phyloP scores from a whole-genome alignment of 2,888 invertebrate species.

The Luperina nickerlii region DNA sequence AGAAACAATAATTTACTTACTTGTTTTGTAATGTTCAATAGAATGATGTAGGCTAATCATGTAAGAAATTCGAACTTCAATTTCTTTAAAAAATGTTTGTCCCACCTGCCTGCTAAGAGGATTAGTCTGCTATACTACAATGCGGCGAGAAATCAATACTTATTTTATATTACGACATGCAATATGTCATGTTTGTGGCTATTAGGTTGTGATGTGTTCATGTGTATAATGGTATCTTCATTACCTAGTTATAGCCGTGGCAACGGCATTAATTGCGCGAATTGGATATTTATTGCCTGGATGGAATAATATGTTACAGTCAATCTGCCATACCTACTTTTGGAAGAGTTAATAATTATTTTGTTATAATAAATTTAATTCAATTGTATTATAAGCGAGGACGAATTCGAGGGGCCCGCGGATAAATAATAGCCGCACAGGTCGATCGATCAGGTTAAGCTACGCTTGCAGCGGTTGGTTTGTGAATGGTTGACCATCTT shows the following conservation, averaged over 20 bases:
- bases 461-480: too few relatives aligned
- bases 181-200: conserved; percentile 40
- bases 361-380: background rate
- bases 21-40: background rate
- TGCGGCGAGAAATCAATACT: conserved; percentile 81
- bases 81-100: conserved; percentile 73
- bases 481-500: too few relatives aligned
- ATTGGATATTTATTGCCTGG: background rate
- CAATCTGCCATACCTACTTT: background rate
- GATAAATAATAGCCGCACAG: too few relatives aligned
- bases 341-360: background rate
- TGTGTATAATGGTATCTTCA: conserved; percentile 3
- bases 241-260: background rate
- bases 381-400: too few relatives aligned
- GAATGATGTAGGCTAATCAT: background rate
- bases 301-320: background rate
- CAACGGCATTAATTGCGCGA: background rate
- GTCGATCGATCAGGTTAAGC: too few relatives aligned
- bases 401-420: too few relatives aligned
- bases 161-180: conserved; percentile 73
- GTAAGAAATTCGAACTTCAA: background rate
- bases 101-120: conserved; percentile 79
- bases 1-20: background rate
- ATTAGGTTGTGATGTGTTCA: background rate
- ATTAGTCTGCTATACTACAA: conserved; percentile 74